phyloP scores from a whole-genome alignment of 2,888 invertebrate species.

The Zeuzera pyrina region DNA sequence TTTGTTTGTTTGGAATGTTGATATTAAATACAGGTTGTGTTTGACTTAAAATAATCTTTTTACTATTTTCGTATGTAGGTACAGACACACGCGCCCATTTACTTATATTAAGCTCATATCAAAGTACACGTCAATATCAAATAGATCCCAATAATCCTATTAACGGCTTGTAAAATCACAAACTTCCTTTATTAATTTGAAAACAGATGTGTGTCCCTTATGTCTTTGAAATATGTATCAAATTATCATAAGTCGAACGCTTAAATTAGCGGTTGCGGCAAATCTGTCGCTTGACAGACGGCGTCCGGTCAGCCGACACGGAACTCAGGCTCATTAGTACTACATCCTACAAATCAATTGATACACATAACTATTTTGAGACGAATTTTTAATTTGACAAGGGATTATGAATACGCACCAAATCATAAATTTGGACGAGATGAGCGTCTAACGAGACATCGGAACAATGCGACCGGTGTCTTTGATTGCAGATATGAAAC shows the following conservation, averaged over 20 bases:
- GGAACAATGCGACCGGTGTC: no score
- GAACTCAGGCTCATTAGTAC: slow-evolving; percentile 43
- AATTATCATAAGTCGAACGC: slow-evolving; percentile 4
- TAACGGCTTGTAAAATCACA: slow-evolving; percentile 34
- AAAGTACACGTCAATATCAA: slow-evolving; percentile 33
- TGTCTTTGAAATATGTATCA: slow-evolving; percentile 9
- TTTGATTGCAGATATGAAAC: no score
- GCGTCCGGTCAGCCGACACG: slow-evolving; percentile 29
- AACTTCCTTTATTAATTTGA: no score
- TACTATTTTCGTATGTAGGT: no score
- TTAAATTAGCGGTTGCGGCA: slow-evolving; percentile 12
- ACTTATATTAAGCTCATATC: slow-evolving; percentile 22
- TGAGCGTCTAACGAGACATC: no score
- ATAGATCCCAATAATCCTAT: slow-evolving; percentile 49
- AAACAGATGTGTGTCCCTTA: slow-evolving; percentile 10
- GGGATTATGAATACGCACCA: no score
- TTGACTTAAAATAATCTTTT: no score
- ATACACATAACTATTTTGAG: slow-evolving; percentile 22
- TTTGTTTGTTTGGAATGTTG: no score
- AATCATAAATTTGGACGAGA: no score
- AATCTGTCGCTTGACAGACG: slow-evolving; percentile 39
- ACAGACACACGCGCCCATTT: slow-evolving; percentile 1
- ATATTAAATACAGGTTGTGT: no score
- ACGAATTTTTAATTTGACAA: slow-evolving; percentile 12
- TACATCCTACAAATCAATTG: slow-evolving; percentile 39